phyloP scores from a whole-genome alignment of 2,113 vertebrate species.

The human (Homo sapiens) region GRCh38 chr6:132850001-132850500 shows the following conservation, averaged over 20 bases:
- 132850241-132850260: constrained; percentile 27
- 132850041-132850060: neutral
- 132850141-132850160: neutral
- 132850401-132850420: constrained; percentile 62
- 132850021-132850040: neutral
- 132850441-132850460: neutral
- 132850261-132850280: constrained; percentile 59
- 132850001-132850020: neutral
- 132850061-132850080: neutral
- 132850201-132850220: neutral
- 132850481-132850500: constrained; percentile 26
- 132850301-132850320: constrained; percentile 66
- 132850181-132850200: neutral
- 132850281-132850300: constrained; percentile 47
- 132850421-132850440: neutral
- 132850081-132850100: neutral
- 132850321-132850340: constrained; percentile 53
- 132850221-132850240: neutral
- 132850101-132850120: neutral
- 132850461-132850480: constrained; percentile 54
- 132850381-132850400: constrained; percentile 53
- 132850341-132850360: constrained; percentile 65
- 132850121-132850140: constrained; percentile 20
- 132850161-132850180: neutral
- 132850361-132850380: constrained; percentile 70